Evolutionary conservation across 2,888 invertebrate genomes (phyloP).

Genomic region (Lithophane semibrunnea): DNA sequence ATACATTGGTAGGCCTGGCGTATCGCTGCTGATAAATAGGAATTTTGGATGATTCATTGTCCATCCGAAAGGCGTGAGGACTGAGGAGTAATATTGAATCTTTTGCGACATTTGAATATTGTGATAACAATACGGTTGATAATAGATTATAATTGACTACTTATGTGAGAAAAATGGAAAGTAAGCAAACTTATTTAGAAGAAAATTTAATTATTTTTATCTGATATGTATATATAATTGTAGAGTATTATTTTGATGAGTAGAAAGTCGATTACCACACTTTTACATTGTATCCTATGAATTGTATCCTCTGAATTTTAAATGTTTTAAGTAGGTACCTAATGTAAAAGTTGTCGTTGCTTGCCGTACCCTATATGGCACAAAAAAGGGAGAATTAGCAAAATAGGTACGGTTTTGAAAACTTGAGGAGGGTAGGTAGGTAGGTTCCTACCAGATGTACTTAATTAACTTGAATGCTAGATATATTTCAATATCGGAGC

Average conservation of each 20-base stretch:
- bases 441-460: background rate
- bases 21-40: slow-evolving; percentile 73
- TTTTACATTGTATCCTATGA: background rate
- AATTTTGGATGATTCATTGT: slow-evolving; percentile 83
- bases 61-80: slow-evolving; percentile 55
- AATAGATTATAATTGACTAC: slow-evolving; percentile 10
- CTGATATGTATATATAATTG: no score
- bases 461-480: background rate
- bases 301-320: no score
- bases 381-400: background rate
- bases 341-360: background rate
- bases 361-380: background rate
- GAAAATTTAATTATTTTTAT: no score
- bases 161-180: slow-evolving; percentile 6
- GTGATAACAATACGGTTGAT: slow-evolving; percentile 34
- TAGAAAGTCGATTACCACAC: no score
- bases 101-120: slow-evolving; percentile 51
- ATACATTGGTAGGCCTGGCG: slow-evolving; percentile 59
- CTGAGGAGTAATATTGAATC: slow-evolving; percentile 50
- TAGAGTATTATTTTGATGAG: background rate
- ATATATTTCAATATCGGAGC: background rate
- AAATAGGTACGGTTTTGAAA: background rate
- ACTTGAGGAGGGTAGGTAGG: background rate
- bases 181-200: slow-evolving; percentile 7
- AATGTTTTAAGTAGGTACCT: background rate